Base-by-base conservation (phyloP, 2,797 vertebrate species). In the Mormyrops boulengeri region DNA sequence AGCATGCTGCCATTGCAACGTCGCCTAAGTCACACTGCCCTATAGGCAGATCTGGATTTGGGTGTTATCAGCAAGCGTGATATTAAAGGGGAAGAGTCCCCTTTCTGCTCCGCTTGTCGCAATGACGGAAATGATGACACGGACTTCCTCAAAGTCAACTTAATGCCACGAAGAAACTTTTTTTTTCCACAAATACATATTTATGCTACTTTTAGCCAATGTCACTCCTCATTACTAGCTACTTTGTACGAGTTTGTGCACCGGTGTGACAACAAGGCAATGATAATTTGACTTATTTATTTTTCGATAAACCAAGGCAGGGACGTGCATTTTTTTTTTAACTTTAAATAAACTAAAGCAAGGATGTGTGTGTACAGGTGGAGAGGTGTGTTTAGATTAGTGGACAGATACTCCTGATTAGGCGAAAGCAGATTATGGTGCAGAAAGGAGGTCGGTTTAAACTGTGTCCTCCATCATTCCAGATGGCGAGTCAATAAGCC, bases 401-500 rank as follows among this genome's bases (percentile, higher is more conserved):
- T 8, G 41, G 41, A 12, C 47, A 30, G 82, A 85, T 47, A 85
- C 82, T 85, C 17, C 44, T 49, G 44, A 84, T 84, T 84, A 84
- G 80, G 44, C 8, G 1, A 19, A 49, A 84, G 80, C 80, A 84
- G 44, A 84, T 84, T 22, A n/a, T 19, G 73, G 38, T 50, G 44
- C 44, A 85, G 38, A 22, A 22, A 85, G 82, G 47, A 85, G 82
- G 47, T 52, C 19, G 6, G 44, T 85, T 22, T 85, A 22, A 50
- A 85, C 82, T 26, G 41, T 14, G 82, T 85, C 44, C 82, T 52
- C 44, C 44, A 85, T 85, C 82, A 85, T 85, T 12, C 82, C 82
- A 85, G 82, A 85, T 85, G 82, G 82, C 22, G 82, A 85, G n/a
- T 44, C 44, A 44, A 52, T 52, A 85, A 85, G 82, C 82, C 44